Conservation (phyloP, 2,113 vertebrate genomes). For the Hiodon tergisus region DNA sequence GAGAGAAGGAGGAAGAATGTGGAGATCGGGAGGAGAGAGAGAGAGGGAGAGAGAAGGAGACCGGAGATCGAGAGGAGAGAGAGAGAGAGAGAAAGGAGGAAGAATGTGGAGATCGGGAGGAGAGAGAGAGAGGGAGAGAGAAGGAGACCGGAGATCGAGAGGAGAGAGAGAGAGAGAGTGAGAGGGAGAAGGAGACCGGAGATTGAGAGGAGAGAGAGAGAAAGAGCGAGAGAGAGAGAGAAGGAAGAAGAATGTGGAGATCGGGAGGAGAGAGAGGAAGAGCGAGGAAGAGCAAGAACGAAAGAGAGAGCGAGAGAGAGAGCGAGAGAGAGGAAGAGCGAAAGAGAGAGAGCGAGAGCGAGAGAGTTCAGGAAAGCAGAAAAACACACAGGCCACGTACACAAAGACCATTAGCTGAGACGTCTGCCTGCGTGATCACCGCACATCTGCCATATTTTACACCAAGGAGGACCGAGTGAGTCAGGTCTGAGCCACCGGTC, state of each 20-base stretch:
- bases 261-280: slow-evolving; percentile 17
- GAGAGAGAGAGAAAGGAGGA: neutral
- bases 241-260: too few species aligned
- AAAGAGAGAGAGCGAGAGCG: neutral
- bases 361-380: slow-evolving; percentile 24
- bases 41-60: neutral
- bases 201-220: slow-evolving; percentile 11
- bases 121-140: neutral
- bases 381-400: slow-evolving; percentile 13
- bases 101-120: too few species aligned
- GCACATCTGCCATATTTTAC: neutral
- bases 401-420: slow-evolving; percentile 17
- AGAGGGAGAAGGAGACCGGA: slow-evolving; percentile 19
- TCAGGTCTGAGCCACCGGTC: neutral
- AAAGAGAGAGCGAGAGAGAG: too few species aligned
- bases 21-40: neutral
- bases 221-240: too few species aligned
- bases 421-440: neutral
- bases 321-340: slow-evolving; percentile 11
- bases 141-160: neutral
- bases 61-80: neutral
- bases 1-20: neutral
- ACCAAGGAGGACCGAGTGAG: neutral
- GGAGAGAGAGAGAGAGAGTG: neutral
- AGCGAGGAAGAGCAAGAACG: neutral